These are phyloP conservation scores for Epiblema foenella DNA, from an alignment of 2,888 invertebrate genomes.

Conservation along the genomic window DNA sequence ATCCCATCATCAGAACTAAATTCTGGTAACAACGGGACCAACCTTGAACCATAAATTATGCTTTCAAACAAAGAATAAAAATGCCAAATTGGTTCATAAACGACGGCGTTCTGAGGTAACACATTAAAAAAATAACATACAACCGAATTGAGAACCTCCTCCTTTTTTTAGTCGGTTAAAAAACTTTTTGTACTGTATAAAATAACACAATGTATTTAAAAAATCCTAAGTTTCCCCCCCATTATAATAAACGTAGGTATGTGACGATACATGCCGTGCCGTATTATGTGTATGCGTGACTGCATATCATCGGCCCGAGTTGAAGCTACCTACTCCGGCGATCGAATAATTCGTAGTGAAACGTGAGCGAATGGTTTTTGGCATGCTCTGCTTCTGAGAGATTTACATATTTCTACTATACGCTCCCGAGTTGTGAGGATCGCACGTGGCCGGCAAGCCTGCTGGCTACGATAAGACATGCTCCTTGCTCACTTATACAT, in stretches of 20 bases:
- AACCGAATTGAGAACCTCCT: too few species aligned
- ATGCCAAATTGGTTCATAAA: too few species aligned
- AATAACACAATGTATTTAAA: constrained; percentile 2
- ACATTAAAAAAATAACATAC: too few species aligned
- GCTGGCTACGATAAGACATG: constrained; percentile 38
- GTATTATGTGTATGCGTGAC: constrained; percentile 54
- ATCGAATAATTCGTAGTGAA: constrained; percentile 59
- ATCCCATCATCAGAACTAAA: too few species aligned
- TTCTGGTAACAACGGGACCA: too few species aligned
- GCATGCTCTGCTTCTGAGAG: constrained; percentile 58
- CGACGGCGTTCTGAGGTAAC: too few species aligned
- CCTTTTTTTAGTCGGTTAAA: too few species aligned
- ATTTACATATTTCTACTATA: constrained; percentile 72
- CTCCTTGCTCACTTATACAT: constrained; percentile 12
- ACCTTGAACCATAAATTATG: too few species aligned
- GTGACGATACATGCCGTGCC: constrained; percentile 47
- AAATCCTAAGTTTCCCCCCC: constrained; percentile 6
- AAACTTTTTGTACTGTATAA: not conserved
- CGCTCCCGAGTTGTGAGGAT: constrained; percentile 57
- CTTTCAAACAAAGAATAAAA: too few species aligned
- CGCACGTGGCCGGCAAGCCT: constrained; percentile 62
- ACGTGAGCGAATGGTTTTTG: constrained; percentile 65
- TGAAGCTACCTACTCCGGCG: constrained; percentile 55
- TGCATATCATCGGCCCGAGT: constrained; percentile 39
- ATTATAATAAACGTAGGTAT: constrained; percentile 32